A percentile compares a stretch with the other conserved stretches of the same genome.
These are phyloP conservation scores for Sitta europaea DNA, from an alignment of 2,113 vertebrate species.

Conservation along the genomic window DNA sequence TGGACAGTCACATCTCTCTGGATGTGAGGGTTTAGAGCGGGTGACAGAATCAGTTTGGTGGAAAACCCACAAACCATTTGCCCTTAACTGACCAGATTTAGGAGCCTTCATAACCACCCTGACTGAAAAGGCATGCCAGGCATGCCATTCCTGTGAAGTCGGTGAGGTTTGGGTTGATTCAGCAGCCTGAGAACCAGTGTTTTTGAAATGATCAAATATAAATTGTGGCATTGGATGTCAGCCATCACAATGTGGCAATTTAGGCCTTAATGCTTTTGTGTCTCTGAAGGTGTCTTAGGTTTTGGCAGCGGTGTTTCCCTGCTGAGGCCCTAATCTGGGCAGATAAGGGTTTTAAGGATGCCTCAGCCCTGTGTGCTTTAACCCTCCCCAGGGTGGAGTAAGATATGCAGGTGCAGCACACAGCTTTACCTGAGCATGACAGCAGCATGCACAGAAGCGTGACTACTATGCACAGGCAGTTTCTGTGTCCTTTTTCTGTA, in stretches of 20 bases:
- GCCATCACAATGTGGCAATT: background rate
- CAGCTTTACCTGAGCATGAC: fast-evolving
- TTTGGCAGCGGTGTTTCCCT: background rate
- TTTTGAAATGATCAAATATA: background rate
- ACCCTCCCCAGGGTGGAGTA: background rate
- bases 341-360: background rate
- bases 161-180: background rate
- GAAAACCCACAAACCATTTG: background rate
- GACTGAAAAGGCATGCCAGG: background rate
- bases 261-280: background rate
- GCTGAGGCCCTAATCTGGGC: background rate
- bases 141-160: background rate
- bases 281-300: background rate
- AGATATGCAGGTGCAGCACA: background rate
- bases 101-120: background rate
- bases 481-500: background rate
- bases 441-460: background rate
- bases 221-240: background rate
- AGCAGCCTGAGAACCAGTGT: background rate
- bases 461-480: background rate
- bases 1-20: background rate
- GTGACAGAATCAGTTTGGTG: background rate
- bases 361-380: conserved; percentile 10
- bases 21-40: background rate
- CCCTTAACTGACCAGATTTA: background rate